phyloP scores from a whole-genome alignment of 2,888 invertebrate species.

The Dicranocentrus wangi region DNA sequence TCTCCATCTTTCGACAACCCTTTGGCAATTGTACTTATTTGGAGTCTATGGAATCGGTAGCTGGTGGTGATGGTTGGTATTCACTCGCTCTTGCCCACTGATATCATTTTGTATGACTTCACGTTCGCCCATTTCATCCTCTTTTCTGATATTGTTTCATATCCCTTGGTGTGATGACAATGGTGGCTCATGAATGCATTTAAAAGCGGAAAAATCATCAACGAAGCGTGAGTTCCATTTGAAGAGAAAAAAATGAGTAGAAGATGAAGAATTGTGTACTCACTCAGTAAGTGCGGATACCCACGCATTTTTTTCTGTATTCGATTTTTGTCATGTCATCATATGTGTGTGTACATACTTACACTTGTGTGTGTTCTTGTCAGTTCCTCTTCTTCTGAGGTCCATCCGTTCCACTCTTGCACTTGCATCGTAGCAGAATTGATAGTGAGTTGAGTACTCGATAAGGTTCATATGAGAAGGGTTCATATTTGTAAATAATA shows the following conservation, averaged over 20 bases:
- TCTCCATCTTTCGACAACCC: constrained; percentile 42
- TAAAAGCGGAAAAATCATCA: neutral
- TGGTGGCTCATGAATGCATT: too few species aligned
- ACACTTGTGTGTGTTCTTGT: constrained; percentile 36
- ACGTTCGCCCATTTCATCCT: too few species aligned
- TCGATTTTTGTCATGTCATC: constrained; percentile 53
- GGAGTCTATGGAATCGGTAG: constrained; percentile 20
- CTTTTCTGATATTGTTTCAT: too few species aligned
- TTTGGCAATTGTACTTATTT: constrained; percentile 46
- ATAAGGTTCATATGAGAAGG: too few species aligned
- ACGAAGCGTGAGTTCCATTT: neutral
- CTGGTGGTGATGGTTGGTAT: neutral
- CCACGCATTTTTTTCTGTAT: constrained; percentile 43
- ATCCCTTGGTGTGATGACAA: too few species aligned
- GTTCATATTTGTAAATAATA: too few species aligned
- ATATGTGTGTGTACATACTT: constrained; percentile 15
- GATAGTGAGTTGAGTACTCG: too few species aligned
- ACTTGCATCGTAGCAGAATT: too few species aligned
- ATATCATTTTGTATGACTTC: neutral
- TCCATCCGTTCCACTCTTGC: constrained; percentile 8
- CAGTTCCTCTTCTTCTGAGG: constrained; percentile 9
- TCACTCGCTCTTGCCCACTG: neutral
- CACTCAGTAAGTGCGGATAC: constrained; percentile 48
- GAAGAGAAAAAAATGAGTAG: constrained; percentile 14
- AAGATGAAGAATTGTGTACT: constrained; percentile 8